These are phyloP conservation scores for Dunckerocampus dactyliophorus DNA, from an alignment of 2,113 vertebrate genomes.

Conservation along the genomic window DNA sequence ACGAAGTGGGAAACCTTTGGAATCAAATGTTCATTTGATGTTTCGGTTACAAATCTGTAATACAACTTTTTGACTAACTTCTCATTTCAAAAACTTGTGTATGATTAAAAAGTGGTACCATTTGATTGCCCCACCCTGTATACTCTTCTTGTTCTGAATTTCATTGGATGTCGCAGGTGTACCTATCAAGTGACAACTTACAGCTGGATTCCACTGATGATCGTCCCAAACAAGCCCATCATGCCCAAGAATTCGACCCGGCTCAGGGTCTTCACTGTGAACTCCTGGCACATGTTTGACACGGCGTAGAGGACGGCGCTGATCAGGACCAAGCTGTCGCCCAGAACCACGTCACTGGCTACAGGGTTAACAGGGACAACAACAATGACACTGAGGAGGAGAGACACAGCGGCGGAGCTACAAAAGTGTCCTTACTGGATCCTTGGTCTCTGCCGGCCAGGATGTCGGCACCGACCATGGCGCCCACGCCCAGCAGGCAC, in stretches of 20 bases:
- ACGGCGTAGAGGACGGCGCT: slow-evolving; percentile 88
- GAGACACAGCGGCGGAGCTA: neutral
- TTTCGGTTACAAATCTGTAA: no score
- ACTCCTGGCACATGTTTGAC: slow-evolving; percentile 92
- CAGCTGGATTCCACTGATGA: slow-evolving; percentile 92
- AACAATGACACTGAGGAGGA: neutral
- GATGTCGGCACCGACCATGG: slow-evolving; percentile 95
- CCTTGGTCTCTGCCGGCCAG: slow-evolving; percentile 77
- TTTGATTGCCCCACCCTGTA: no score
- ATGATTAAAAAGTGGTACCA: no score
- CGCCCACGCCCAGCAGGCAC: slow-evolving; percentile 88
- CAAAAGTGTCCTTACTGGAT: slow-evolving; percentile 74
- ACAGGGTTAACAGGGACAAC: neutral
- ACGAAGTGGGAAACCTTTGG: no score
- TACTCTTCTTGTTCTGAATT: no score
- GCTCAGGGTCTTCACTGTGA: slow-evolving; percentile 93
- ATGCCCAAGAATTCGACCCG: slow-evolving; percentile 92
- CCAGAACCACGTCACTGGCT: slow-evolving; percentile 83
- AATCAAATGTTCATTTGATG: no score
- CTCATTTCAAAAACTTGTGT: no score
- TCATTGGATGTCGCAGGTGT: no score
- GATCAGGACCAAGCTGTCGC: slow-evolving; percentile 87
- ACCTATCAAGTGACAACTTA: slow-evolving; percentile 64
- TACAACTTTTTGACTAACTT: no score
- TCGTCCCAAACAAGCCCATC: slow-evolving; percentile 92